A percentile compares a stretch with the other conserved stretches of the same genome.
These are phyloP conservation scores for Oryzias curvinotus DNA, from an alignment of 2,113 vertebrate genomes.

Conservation along the genomic window DNA sequence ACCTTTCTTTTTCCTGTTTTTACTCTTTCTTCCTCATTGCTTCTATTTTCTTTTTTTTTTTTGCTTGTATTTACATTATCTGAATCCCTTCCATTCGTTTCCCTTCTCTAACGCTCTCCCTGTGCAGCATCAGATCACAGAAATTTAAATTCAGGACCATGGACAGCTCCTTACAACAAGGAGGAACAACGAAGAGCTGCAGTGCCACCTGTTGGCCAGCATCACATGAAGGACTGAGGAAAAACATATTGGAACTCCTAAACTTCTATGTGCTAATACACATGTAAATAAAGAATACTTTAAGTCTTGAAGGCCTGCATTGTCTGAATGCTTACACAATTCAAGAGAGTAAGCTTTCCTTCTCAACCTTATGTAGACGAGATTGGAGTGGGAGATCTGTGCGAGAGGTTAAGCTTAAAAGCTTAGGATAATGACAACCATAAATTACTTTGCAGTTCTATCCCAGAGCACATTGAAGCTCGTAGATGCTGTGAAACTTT, in stretches of 20 bases:
- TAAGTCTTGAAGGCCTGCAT: neutral
- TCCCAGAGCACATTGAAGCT: slow-evolving; percentile 48
- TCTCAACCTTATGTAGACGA: slow-evolving; percentile 25
- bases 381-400: slow-evolving; percentile 52
- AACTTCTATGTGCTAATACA: slow-evolving; percentile 36
- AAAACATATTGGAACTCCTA: slow-evolving; percentile 29
- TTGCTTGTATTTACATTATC: slow-evolving; percentile 38
- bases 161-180: slow-evolving; percentile 39
- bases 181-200: slow-evolving; percentile 38
- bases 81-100: slow-evolving; percentile 38
- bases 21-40: slow-evolving; percentile 12
- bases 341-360: slow-evolving; percentile 24
- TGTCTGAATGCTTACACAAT: slow-evolving; percentile 13
- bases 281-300: slow-evolving; percentile 37
- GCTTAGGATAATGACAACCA: slow-evolving; percentile 59
- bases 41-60: slow-evolving; percentile 8
- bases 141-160: slow-evolving; percentile 57
- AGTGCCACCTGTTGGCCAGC: slow-evolving; percentile 68
- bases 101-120: slow-evolving; percentile 18
- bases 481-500: slow-evolving; percentile 56
- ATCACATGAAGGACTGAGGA: neutral
- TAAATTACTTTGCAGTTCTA: slow-evolving; percentile 60
- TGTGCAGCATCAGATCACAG: slow-evolving; percentile 42
- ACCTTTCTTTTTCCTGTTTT: neutral
- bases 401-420: slow-evolving; percentile 57